Conservation (phyloP, 2,113 vertebrate genomes). For the Micronycteris hirsuta region DNA sequence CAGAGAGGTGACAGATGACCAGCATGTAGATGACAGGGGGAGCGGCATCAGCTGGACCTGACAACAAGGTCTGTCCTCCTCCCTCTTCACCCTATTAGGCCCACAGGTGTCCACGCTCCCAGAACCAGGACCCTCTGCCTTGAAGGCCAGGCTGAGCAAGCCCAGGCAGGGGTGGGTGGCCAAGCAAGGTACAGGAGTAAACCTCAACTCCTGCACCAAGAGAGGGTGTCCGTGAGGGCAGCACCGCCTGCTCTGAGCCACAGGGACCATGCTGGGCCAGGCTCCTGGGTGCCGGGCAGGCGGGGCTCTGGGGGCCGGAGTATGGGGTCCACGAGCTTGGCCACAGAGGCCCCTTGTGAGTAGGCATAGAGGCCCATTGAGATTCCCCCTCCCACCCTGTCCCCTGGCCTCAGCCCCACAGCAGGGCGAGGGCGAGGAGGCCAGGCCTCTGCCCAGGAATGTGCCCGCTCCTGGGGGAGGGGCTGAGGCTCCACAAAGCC, state of each 20-base stretch:
- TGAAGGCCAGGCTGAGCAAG: not conserved
- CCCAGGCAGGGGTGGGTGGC: not conserved
- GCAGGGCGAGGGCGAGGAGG: slow-evolving; percentile 35
- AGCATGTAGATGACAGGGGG: not conserved
- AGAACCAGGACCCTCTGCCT: not conserved
- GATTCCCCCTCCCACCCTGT: slow-evolving; percentile 41
- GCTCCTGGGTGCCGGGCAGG: slow-evolving; percentile 5
- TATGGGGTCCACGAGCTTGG: not conserved
- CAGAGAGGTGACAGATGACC: not conserved
- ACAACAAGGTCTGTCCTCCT: not conserved
- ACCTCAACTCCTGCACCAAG: not conserved
- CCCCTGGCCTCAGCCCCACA: slow-evolving; percentile 58
- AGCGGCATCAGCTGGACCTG: not conserved
- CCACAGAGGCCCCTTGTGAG: slow-evolving; percentile 73
- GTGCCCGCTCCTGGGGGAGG: slow-evolving; percentile 39
- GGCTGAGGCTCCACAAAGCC: slow-evolving; percentile 54
- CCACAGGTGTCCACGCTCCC: not conserved
- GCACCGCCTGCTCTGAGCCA: not conserved
- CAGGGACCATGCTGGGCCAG: not conserved
- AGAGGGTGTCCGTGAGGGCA: not conserved
- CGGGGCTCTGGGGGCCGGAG: not conserved
- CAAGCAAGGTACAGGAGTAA: not conserved
- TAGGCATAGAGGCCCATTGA: slow-evolving; percentile 72
- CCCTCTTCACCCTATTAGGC: not conserved
- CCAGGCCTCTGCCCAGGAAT: slow-evolving; percentile 69